Percentiles rank a stretch among this genome's conserved stretches.
phyloP scores from a whole-genome alignment of 2,888 invertebrate species.

The Brachynemurus nebulosus region DNA sequence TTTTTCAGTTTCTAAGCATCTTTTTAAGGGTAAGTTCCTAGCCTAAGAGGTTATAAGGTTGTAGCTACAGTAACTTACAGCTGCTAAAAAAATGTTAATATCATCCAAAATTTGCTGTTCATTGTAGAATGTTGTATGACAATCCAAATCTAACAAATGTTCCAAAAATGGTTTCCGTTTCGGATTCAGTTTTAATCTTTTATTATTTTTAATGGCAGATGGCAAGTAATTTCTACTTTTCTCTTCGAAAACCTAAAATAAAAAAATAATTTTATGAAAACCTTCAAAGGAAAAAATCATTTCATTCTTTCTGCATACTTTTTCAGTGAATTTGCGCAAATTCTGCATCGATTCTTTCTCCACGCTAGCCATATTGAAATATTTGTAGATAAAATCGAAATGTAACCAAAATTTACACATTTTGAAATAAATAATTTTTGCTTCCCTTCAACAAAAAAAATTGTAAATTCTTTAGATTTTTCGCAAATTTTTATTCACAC shows the following conservation, averaged over 20 bases:
- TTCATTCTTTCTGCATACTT: no score
- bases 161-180: neutral
- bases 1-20: no score
- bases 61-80: neutral
- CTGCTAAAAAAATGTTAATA: conserved; percentile 5
- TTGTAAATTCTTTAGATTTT: neutral
- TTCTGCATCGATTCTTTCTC: neutral
- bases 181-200: neutral
- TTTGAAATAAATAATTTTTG: conserved; percentile 4
- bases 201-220: neutral
- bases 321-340: conserved; percentile 1
- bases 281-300: neutral
- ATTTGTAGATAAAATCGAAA: conserved; percentile 4
- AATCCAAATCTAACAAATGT: neutral
- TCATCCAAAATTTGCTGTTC: conserved; percentile 3
- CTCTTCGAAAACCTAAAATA: neutral
- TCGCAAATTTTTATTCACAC: neutral
- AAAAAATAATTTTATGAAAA: neutral
- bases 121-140: neutral
- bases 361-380: neutral
- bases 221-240: neutral
- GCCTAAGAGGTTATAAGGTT: neutral
- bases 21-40: no score
- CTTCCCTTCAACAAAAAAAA: conserved; percentile 1
- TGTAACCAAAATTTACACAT: conserved; percentile 8